Evolutionary conservation across 2,888 invertebrate genomes (phyloP).

Genomic region (Lasioglossum leucozonium): DNA sequence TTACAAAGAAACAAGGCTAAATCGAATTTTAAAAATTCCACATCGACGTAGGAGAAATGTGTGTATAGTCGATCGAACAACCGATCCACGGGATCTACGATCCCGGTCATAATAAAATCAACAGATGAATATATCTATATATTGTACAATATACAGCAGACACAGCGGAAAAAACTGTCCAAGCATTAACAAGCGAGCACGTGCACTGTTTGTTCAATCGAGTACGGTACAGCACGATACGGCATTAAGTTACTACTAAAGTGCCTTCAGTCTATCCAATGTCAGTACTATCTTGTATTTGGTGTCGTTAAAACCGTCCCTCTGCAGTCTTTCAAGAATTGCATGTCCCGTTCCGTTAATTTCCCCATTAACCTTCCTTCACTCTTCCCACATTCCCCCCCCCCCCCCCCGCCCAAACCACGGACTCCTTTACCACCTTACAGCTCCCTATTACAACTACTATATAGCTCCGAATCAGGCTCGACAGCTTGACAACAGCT

Average conservation of each 20-base stretch:
- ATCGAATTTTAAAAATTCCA: conserved; percentile 21
- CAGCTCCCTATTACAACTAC: conserved; percentile 51
- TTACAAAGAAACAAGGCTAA: conserved; percentile 17
- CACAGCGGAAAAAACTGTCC: conserved; percentile 30
- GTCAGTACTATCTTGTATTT: conserved; percentile 85
- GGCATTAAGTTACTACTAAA: conserved; percentile 84
- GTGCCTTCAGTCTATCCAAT: conserved; percentile 85
- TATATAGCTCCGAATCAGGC: conserved; percentile 71
- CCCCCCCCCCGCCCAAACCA: conserved; percentile 30
- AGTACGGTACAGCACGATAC: conserved; percentile 77
- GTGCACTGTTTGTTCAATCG: conserved; percentile 64
- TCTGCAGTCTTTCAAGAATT: conserved; percentile 83
- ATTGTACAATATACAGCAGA: conserved; percentile 47
- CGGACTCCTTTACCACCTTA: conserved; percentile 51
- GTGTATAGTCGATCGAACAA: neutral
- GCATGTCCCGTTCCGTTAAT: conserved; percentile 75
- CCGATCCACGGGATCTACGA: neutral
- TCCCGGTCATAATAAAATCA: conserved; percentile 5
- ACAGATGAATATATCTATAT: conserved; percentile 28
- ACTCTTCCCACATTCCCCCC: neutral
- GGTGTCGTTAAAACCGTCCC: conserved; percentile 85
- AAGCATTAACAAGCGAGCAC: conserved; percentile 47
- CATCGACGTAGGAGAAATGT: neutral
- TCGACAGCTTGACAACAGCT: conserved; percentile 73
- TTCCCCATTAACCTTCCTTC: conserved; percentile 37